These are phyloP conservation scores for Bothrops jararaca DNA, from an alignment of 2,113 vertebrate species.

Conservation along the genomic window DNA sequence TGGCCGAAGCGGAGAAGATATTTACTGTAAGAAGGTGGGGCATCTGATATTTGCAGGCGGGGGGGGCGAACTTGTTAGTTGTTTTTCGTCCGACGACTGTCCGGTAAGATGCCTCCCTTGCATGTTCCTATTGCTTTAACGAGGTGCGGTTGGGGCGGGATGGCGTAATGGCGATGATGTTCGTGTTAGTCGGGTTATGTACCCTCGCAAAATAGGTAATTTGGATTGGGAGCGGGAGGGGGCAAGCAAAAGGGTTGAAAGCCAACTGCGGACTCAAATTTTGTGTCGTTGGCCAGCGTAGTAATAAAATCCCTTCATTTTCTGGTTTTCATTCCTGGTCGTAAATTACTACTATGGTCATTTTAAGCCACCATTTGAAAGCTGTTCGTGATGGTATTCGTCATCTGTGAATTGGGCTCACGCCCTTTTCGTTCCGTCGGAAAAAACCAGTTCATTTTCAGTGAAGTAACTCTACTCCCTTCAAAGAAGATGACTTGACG, in stretches of 20 bases:
- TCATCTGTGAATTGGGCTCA: background rate
- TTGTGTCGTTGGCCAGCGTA: background rate
- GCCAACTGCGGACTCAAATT: background rate
- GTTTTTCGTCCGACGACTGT: background rate
- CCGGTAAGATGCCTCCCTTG: background rate
- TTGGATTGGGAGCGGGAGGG: background rate
- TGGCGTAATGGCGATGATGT: background rate
- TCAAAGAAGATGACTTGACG: background rate
- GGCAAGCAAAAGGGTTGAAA: background rate
- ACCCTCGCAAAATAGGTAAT: too few relatives aligned
- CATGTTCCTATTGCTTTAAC: too few relatives aligned
- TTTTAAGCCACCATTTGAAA: background rate
- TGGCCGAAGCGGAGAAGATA: background rate
- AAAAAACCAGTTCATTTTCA: background rate
- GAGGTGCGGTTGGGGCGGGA: background rate
- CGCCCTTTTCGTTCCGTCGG: background rate
- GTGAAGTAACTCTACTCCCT: background rate
- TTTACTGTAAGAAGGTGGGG: background rate
- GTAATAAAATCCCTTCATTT: background rate
- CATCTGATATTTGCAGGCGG: too few relatives aligned
- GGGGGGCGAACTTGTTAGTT: accelerated
- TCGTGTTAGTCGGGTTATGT: background rate
- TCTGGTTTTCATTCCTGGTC: background rate
- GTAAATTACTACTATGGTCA: background rate
- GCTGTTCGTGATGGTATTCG: background rate